These are phyloP conservation scores for Delia radicum DNA, from an alignment of 1,140 invertebrate genomes.

Conservation along the genomic window DNA sequence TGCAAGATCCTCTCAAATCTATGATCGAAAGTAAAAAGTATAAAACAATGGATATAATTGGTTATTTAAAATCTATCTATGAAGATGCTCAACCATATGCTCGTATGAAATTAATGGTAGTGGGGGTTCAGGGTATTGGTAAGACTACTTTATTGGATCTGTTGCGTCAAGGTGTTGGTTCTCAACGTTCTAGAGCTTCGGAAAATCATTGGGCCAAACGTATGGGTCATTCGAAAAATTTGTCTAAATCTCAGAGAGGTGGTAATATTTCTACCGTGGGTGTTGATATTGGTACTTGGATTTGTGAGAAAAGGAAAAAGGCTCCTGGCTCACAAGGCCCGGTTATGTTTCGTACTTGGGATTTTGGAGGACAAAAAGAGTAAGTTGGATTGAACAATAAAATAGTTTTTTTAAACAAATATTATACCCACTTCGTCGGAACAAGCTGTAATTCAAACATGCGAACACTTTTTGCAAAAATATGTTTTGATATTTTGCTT, in stretches of 20 bases:
- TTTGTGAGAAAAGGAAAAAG: constrained; percentile 77
- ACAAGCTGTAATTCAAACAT: no score
- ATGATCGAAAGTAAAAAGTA: constrained; percentile 92
- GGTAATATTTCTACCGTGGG: constrained; percentile 92
- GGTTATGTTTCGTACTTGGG: constrained; percentile 97
- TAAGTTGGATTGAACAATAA: constrained; percentile 38
- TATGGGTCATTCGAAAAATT: constrained; percentile 77
- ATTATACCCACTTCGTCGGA: no score
- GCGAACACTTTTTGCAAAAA: no score
- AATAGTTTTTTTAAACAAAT: no score
- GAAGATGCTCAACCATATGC: constrained; percentile 93
- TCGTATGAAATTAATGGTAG: constrained; percentile 96
- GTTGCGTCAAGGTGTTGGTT: constrained; percentile 67
- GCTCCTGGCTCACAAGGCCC: constrained; percentile 72
- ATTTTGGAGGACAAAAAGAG: constrained; percentile 97
- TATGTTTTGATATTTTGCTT: no score
- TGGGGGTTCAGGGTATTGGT: constrained; percentile 88
- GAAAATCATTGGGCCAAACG: constrained; percentile 85
- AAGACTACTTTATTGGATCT: constrained; percentile 92
- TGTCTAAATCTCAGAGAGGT: constrained; percentile 36
- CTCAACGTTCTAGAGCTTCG: constrained; percentile 43
- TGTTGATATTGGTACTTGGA: constrained; percentile 94
- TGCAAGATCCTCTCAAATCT: constrained; percentile 86
- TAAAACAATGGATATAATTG: constrained; percentile 95
- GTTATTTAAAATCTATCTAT: constrained; percentile 87